A percentile compares a stretch with the other conserved stretches of the same genome.
phyloP scores from a whole-genome alignment of 2,888 invertebrate species.

The Diadegma fenestrale region DNA sequence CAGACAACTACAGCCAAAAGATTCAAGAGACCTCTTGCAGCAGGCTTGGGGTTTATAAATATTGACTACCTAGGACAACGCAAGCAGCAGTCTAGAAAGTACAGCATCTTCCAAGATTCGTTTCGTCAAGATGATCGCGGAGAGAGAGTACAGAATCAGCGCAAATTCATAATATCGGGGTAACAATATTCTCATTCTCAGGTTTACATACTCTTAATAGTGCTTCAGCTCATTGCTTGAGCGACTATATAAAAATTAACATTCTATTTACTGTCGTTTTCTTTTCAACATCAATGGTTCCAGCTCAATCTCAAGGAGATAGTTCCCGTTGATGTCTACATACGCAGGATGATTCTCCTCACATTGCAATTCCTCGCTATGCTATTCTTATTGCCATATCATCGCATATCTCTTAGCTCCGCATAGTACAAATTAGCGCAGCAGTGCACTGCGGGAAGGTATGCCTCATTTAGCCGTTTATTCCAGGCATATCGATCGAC shows the following conservation, averaged over 20 bases:
- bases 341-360: neutral
- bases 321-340: neutral
- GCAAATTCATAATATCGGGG: neutral
- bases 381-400: constrained; percentile 23
- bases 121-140: neutral
- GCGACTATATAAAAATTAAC: neutral
- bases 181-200: neutral
- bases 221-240: neutral
- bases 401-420: neutral
- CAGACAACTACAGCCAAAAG: constrained; percentile 50
- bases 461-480: constrained; percentile 60
- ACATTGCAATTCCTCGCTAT: neutral
- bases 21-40: constrained; percentile 79
- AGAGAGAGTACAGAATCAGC: neutral
- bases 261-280: neutral
- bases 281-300: neutral
- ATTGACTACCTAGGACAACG: constrained; percentile 78
- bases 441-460: constrained; percentile 53
- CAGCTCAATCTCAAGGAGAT: neutral
- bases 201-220: neutral
- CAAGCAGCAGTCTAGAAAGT: constrained; percentile 17
- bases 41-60: constrained; percentile 82
- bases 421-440: constrained; percentile 23
- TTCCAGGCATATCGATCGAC: constrained; percentile 41
- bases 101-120: neutral